These are phyloP conservation scores for Clarias magur DNA, from an alignment of 2,113 vertebrate species.

Conservation along the genomic window DNA sequence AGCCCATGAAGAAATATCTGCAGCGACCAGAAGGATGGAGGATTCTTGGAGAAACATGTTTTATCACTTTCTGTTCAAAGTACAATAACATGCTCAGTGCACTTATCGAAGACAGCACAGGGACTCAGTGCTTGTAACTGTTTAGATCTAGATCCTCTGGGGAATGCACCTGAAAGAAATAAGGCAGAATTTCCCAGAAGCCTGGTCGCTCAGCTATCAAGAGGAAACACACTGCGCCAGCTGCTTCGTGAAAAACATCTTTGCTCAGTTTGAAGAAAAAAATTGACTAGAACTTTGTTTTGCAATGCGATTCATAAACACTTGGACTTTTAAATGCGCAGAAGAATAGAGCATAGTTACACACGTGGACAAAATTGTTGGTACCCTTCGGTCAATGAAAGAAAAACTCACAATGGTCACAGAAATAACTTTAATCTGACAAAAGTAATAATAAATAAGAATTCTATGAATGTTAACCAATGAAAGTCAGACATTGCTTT, in stretches of 20 bases:
- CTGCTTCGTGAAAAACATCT: not conserved
- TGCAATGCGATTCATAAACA: not conserved
- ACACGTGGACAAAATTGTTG: too few species aligned
- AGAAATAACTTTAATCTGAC: too few species aligned
- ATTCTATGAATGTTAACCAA: too few species aligned
- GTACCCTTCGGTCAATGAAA: too few species aligned
- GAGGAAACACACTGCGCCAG: conserved; percentile 19
- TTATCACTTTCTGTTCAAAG: conserved; percentile 34
- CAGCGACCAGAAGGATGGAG: not conserved
- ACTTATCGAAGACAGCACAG: conserved; percentile 40
- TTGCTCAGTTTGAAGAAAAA: not conserved
- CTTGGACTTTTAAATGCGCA: too few species aligned
- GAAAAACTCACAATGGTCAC: too few species aligned
- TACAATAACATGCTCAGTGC: conserved; percentile 36
- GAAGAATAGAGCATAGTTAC: too few species aligned
- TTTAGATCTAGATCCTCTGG: conserved; percentile 33
- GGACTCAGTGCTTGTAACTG: conserved; percentile 35
- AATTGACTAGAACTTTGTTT: not conserved
- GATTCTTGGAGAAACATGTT: not conserved
- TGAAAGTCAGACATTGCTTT: too few species aligned
- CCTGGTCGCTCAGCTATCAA: not conserved
- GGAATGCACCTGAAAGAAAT: conserved; percentile 39
- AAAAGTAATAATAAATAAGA: too few species aligned
- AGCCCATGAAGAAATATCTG: not conserved
- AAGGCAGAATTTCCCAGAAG: conserved; percentile 41